Evolutionary conservation across 2,888 invertebrate genomes (phyloP), one percentile per base, ranked within the genome.

Genomic region (Strigamia transsilvanica): DNA sequence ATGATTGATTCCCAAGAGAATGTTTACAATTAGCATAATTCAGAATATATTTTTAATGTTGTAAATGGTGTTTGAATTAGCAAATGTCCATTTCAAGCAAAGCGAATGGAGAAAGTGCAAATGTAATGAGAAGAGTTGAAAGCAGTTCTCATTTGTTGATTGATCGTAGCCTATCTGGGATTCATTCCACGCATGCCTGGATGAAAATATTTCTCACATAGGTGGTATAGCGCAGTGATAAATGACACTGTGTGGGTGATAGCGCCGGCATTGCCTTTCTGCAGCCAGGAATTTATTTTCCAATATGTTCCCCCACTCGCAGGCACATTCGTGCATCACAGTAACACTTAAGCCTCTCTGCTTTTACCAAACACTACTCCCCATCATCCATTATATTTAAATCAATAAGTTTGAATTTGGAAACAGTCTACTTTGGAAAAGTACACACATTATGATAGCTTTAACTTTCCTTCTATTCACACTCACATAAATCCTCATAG

Each of bases 161-260:
- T 73, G 73, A 73, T 73, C 73, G 73, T 73, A 32, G 73, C 73
- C 73, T 73, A 73, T 73, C 73, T 73, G 73, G 73, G 73, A 73
- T 73, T 73, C 73, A 73, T 73, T 73, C 73, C 73, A 73, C 73
- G 73, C 27, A 73, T 73, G 73, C 73, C 73, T 73, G 73, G 73
- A 73, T 73, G 32, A 73, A 73, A 73, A 73, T 73, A 73, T 73
- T 73, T 73, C 73, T 73, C 73, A 73, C 73, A 73, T 73, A 73
- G 73, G 73, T 73, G 73, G 73, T 73, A 32, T 32, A 73, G 73
- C 73, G 32, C 73, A 73, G 73, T 73, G 73, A 73, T 73, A 73
- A 73, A 73, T 73, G 27, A 73, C 73, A 73, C 32, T n/a, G 73
- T 73, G 73, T 73, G 73, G 27, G 73, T 73, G 73, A 73, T 73